A percentile compares a stretch with the other conserved stretches of the same genome.
Conservation (phyloP, 2,888 invertebrate species). For the Drosophila mimetica region DNA sequence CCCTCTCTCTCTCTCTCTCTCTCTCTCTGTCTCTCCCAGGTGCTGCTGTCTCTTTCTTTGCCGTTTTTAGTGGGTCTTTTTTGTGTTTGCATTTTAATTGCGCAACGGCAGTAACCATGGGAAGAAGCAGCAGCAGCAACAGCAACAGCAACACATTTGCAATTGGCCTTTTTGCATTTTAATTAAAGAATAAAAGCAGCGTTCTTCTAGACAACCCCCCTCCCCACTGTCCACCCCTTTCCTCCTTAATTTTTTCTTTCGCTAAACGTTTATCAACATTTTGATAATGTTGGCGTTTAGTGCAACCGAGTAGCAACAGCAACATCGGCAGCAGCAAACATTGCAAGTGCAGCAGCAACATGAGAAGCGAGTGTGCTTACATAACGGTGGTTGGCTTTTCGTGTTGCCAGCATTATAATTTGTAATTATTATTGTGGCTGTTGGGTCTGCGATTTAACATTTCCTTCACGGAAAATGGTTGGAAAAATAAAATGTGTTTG, state of each 20-base stretch:
- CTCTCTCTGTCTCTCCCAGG: too few species aligned
- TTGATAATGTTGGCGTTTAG: constrained; percentile 79
- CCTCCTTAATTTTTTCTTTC: constrained; percentile 16
- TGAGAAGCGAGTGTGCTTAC: constrained; percentile 53
- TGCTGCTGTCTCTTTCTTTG: constrained; percentile 28
- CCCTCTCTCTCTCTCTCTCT: constrained; percentile 8
- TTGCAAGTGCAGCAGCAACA: constrained; percentile 22
- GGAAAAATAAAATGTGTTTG: neutral
- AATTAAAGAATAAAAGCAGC: constrained; percentile 63
- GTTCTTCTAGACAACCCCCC: constrained; percentile 16
- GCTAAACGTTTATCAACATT: constrained; percentile 83
- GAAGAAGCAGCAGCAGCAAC: constrained; percentile 31
- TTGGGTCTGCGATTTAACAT: constrained; percentile 30
- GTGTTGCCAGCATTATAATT: constrained; percentile 50
- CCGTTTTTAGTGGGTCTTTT: constrained; percentile 28
- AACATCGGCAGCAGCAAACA: constrained; percentile 14
- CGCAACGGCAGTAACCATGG: constrained; percentile 45
- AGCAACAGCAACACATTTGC: constrained; percentile 60
- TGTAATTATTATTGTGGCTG: constrained; percentile 52
- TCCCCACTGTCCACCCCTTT: neutral
- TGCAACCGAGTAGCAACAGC: constrained; percentile 46
- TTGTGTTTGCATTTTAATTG: constrained; percentile 71
- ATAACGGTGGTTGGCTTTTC: constrained; percentile 68
- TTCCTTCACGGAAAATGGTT: constrained; percentile 38
- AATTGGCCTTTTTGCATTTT: constrained; percentile 81